Evolutionary conservation across 2,113 vertebrate species (phyloP), one percentile per base, ranked within the genome.

Genomic region (Trogon melanurus): DNA sequence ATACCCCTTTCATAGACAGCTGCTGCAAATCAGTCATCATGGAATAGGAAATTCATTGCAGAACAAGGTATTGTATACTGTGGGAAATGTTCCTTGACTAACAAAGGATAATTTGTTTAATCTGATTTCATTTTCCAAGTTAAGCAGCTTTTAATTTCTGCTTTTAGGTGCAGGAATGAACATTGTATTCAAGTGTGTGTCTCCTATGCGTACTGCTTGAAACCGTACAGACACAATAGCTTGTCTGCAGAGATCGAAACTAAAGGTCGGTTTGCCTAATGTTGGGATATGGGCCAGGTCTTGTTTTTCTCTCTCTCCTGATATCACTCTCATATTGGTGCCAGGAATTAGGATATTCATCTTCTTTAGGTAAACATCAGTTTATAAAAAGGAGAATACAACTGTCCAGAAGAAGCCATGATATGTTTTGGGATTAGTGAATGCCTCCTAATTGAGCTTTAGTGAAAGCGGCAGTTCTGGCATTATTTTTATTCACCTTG

Each of bases 401-500:
- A 95, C 62, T 95, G 87, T 84, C 62, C 44, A 65, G 93, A 79
- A 76, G 81, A 94, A 95, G 88, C 61, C 51, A 88, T 62, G 83
- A 83, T 93, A 70, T 20, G 34, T 76, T 91, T 97, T 88, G 91
- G 94, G 94, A 91, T 83, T 79, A 83, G 66, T 72, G 91, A 95
- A 87, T 88, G 83, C 53, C 57, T 97, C 91, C 84, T 96, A 97
- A 96, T 94, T 95, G 88, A 96, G 93, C 92, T 89, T 95, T 20
- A 89, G 94, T 72, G 90, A 87, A 88, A 94, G 91, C 8, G 5
- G 62, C 91, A 78, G 66, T 44, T 51, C 74, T 83, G 96, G 85
- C 79, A 53, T 94, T 94, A 94, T 91, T 97, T 95, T 91, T 95
- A 96, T 92, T 96, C 92, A 96, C 85, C 97, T 92, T 91, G 92